Evolutionary conservation across 2,113 vertebrate species (phyloP).

Genomic region (Ptyas mucosa): DNA sequence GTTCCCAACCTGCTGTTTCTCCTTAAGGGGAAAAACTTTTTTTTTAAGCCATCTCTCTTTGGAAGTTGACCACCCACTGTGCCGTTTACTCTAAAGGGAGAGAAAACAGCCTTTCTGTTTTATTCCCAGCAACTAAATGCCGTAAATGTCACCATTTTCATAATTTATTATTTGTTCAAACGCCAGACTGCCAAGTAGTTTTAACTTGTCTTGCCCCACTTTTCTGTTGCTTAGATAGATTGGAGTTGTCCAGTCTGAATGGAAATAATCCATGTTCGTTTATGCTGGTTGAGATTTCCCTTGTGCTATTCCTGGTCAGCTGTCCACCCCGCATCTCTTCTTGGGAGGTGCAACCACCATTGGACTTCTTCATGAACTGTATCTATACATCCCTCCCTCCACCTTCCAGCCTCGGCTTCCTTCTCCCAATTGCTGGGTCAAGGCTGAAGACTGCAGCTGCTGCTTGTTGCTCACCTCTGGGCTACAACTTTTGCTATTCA

Average conservation of each 20-base stretch:
- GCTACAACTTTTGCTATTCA: neutral
- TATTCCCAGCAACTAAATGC: neutral
- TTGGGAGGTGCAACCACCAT: neutral
- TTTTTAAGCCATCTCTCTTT: neutral
- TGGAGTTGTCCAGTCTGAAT: neutral
- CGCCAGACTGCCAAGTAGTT: neutral
- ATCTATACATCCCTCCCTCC: neutral
- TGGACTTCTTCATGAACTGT: neutral
- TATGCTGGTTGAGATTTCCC: neutral
- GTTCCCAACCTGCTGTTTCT: neutral
- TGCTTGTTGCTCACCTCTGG: neutral
- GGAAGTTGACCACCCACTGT: neutral
- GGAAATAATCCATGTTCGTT: neutral
- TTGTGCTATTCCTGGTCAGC: neutral
- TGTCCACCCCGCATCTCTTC: neutral
- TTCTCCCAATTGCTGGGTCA: neutral
- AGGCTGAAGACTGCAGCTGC: neutral
- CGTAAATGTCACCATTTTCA: neutral
- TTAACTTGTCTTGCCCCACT: neutral
- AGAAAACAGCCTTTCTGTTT: neutral
- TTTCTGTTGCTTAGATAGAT: neutral
- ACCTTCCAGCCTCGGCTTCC: neutral
- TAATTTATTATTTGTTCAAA: neutral
- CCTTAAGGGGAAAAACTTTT: neutral
- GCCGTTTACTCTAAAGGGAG: neutral